Percentiles rank a stretch among this genome's conserved stretches.
These are phyloP conservation scores for Pollimyrus isidori DNA, from an alignment of 2,113 vertebrate genomes.

Conservation along the genomic window DNA sequence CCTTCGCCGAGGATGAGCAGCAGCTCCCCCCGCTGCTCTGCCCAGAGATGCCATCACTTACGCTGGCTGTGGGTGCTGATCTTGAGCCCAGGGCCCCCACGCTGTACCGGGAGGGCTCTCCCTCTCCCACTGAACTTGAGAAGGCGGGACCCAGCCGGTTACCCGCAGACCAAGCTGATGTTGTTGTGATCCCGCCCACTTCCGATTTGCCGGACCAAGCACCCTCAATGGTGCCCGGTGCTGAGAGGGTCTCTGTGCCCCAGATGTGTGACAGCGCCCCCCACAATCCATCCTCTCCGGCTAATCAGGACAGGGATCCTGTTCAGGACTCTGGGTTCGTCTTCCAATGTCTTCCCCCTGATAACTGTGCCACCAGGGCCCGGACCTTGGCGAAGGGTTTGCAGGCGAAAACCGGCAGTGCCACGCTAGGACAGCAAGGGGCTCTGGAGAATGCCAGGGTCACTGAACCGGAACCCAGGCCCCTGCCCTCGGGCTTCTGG, in stretches of 20 bases:
- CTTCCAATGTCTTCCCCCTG: background rate
- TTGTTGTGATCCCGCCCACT: background rate
- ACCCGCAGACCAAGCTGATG: background rate
- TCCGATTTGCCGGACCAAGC: background rate
- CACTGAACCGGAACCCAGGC: background rate
- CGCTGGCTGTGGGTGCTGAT: constrained; percentile 39
- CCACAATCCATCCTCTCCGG: background rate
- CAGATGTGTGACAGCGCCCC: background rate
- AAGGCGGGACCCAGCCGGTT: background rate
- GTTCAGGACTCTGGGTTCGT: background rate
- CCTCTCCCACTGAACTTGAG: constrained; percentile 4
- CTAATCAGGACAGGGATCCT: background rate
- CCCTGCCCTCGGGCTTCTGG: constrained; percentile 56
- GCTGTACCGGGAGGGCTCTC: constrained; percentile 47
- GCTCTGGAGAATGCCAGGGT: background rate
- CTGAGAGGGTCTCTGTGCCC: background rate
- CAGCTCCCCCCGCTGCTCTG: constrained; percentile 48
- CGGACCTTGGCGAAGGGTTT: background rate
- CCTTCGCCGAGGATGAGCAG: constrained; percentile 41
- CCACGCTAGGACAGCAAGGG: background rate
- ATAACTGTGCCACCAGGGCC: background rate
- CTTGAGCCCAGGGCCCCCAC: constrained; percentile 39
- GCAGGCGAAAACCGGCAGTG: background rate
- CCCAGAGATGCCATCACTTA: constrained; percentile 68
- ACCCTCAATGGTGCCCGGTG: background rate